phyloP scores from a whole-genome alignment of 2,113 vertebrate genomes.

The Psammodynastes pulverulentus region DNA sequence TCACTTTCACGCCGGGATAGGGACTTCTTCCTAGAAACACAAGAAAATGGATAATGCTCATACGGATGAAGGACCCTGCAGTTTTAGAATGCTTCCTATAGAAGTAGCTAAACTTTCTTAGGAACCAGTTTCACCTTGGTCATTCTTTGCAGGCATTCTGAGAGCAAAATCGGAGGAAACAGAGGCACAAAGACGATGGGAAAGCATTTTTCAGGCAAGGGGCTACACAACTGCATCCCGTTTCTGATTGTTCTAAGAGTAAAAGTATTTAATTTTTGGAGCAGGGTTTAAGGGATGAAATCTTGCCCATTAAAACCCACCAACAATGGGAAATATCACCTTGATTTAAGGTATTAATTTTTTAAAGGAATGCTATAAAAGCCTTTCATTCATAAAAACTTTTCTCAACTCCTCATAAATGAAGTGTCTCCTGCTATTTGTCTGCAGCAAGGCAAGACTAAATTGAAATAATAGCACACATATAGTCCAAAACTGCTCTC shows the following conservation, averaged over 20 bases:
- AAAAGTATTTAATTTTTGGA: not conserved
- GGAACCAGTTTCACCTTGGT: not conserved
- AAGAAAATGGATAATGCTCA: not conserved
- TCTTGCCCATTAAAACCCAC: not conserved
- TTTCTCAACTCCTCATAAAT: not conserved
- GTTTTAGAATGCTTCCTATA: not conserved
- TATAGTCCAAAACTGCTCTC: not conserved
- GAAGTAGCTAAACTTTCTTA: not conserved
- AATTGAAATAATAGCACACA: not conserved
- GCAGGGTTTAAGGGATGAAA: not conserved
- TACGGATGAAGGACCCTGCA: not conserved
- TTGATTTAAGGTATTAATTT: not conserved
- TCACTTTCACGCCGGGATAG: constrained; percentile 89
- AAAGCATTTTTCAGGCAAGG: not conserved
- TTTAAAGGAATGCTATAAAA: not conserved
- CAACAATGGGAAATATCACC: not conserved
- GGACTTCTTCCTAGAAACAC: constrained; percentile 84
- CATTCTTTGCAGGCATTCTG: not conserved
- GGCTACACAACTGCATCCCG: not conserved
- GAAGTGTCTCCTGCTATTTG: not conserved
- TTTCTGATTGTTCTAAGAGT: not conserved
- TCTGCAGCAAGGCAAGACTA: not conserved
- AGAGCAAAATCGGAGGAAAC: not conserved
- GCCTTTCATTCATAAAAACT: not conserved
- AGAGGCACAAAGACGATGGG: not conserved